Evolutionary conservation across 1,140 invertebrate genomes (phyloP).

Genomic region (Vanessa atalanta): DNA sequence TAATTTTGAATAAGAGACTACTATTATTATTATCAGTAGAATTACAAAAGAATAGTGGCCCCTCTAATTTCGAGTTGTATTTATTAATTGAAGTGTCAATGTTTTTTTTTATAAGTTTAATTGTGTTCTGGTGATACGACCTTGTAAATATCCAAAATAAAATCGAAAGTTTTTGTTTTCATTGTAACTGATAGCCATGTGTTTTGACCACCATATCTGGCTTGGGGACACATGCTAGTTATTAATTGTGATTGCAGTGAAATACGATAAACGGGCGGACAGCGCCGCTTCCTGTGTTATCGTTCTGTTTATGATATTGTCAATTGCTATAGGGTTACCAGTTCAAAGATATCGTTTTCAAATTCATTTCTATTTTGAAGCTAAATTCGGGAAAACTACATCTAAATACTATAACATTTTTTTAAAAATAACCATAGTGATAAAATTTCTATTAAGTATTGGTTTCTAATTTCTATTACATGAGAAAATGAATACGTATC

Average conservation of each 20-base stretch:
- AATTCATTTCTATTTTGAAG: not conserved
- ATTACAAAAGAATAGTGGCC: no score
- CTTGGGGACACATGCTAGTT: conserved; percentile 6
- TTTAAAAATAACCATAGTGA: no score
- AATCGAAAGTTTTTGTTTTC: conserved; percentile 6
- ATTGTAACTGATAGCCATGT: conserved; percentile 24
- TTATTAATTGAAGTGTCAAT: no score
- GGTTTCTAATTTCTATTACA: no score
- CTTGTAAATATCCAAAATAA: not conserved
- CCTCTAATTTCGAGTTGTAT: no score
- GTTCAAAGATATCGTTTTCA: not conserved
- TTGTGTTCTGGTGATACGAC: not conserved
- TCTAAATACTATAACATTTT: no score
- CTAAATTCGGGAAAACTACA: not conserved
- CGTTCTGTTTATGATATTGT: conserved; percentile 32
- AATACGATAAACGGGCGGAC: conserved; percentile 56
- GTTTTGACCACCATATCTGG: conserved; percentile 27
- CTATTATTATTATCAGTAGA: no score
- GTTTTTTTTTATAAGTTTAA: not conserved
- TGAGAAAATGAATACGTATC: no score
- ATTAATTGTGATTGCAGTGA: conserved; percentile 50
- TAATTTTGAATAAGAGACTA: no score
- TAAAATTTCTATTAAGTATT: no score
- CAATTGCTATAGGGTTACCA: conserved; percentile 24
- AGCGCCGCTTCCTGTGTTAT: conserved; percentile 58